Evolutionary conservation across 92 coral and sea anemone species (phyloP).

Genomic region (Blastomussa wellsi): DNA sequence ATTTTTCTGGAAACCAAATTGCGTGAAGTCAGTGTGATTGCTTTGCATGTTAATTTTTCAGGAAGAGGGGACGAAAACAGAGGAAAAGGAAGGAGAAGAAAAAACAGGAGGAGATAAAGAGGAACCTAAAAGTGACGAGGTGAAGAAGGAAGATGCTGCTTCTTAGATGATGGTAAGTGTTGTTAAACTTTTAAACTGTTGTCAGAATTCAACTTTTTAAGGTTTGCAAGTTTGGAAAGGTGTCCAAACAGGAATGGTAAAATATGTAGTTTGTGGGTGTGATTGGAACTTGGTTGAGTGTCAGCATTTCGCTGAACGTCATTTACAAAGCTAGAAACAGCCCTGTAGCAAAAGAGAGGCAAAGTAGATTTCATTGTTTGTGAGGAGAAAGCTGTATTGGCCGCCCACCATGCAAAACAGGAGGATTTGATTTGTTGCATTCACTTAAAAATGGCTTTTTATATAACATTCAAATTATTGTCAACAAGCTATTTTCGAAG

Average conservation of each 20-base stretch:
- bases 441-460: not conserved
- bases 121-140: constrained; percentile 48
- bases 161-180: constrained; percentile 5
- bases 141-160: constrained; percentile 54
- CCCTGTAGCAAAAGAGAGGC: not conserved
- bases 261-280: too few relatives aligned
- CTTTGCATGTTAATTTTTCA: not conserved
- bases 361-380: not conserved
- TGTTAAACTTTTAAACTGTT: not conserved
- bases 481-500: not conserved
- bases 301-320: too few relatives aligned
- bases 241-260: too few relatives aligned
- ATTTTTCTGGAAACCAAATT: too few relatives aligned
- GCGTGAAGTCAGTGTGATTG: too few relatives aligned
- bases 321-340: not conserved
- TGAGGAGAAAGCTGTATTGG: not conserved
- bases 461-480: not conserved
- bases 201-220: not conserved
- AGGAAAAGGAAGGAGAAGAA: constrained; percentile 41
- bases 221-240: not conserved
- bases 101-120: constrained; percentile 44
- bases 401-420: not conserved
- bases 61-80: constrained; percentile 34
- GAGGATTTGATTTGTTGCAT: not conserved
- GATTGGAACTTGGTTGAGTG: too few relatives aligned